A percentile compares a stretch with the other conserved stretches of the same genome.
These are phyloP conservation scores for Grus americana DNA, from an alignment of 2,113 vertebrate genomes.

Conservation along the genomic window DNA sequence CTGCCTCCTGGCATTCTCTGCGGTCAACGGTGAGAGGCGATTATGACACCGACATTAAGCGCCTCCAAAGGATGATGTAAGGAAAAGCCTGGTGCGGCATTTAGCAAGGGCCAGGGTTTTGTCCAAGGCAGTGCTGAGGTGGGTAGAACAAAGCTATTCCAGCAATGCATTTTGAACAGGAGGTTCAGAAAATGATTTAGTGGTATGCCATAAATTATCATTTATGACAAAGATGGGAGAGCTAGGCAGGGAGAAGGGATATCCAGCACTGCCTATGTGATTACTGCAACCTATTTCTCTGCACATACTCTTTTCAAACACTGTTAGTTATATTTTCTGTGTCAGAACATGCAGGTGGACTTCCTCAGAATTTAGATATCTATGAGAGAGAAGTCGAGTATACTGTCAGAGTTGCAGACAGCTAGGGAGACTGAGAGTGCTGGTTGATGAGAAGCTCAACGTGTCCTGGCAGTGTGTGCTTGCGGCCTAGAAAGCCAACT, in stretches of 20 bases:
- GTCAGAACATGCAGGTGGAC: too few relatives aligned
- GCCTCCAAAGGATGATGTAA: neutral
- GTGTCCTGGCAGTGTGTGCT: too few relatives aligned
- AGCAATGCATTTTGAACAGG: neutral
- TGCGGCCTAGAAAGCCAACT: too few relatives aligned
- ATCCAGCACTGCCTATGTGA: neutral
- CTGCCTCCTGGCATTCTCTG: neutral
- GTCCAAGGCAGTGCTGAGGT: neutral
- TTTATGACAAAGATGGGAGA: neutral
- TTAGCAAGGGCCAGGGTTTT: neutral
- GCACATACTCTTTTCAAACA: too few relatives aligned
- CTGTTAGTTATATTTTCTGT: too few relatives aligned
- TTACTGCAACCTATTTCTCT: too few relatives aligned
- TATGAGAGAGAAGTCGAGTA: too few relatives aligned
- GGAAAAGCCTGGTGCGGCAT: neutral
- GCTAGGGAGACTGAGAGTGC: too few relatives aligned
- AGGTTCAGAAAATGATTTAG: neutral
- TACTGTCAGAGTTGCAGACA: too few relatives aligned
- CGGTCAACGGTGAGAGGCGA: neutral
- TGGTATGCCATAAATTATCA: accelerated
- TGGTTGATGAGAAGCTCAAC: too few relatives aligned
- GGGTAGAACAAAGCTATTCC: neutral
- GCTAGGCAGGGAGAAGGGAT: neutral
- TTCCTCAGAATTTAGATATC: too few relatives aligned
- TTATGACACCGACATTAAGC: neutral